Evolutionary conservation across 2,113 vertebrate genomes (phyloP).

Genomic region (Sclerurus mexicanus): DNA sequence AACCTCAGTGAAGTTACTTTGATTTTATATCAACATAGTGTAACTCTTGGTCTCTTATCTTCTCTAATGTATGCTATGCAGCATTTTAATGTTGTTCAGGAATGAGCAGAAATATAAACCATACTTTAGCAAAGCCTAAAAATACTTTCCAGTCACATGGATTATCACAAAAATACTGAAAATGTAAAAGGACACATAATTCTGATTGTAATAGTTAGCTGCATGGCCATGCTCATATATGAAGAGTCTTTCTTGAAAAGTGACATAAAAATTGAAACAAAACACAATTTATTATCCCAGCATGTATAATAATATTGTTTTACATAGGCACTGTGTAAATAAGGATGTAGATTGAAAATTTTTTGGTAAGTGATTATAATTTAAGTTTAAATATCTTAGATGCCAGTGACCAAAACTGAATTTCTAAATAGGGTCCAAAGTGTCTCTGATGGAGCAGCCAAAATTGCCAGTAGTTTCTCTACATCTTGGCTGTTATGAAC

Average conservation of each 20-base stretch:
- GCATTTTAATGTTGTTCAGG: slow-evolving; percentile 6
- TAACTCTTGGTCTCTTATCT: background rate
- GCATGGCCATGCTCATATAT: background rate
- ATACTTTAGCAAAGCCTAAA: slow-evolving; percentile 32
- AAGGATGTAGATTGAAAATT: background rate
- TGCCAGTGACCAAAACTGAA: background rate
- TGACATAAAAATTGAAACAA: background rate
- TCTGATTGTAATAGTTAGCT: background rate
- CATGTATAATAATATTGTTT: background rate
- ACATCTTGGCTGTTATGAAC: background rate
- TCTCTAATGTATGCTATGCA: background rate
- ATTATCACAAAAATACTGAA: background rate
- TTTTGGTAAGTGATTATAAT: background rate
- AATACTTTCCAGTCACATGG: background rate
- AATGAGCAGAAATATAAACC: slow-evolving; percentile 39
- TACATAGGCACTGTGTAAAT: background rate
- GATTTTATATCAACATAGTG: background rate
- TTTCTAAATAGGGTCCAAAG: background rate
- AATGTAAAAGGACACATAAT: background rate
- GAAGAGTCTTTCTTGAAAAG: background rate
- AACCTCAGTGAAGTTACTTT: background rate
- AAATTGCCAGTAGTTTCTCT: background rate
- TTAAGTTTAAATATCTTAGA: background rate
- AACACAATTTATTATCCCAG: background rate
- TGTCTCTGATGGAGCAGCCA: background rate